phyloP scores from a whole-genome alignment of 1,140 invertebrate species.

The Papilio xuthus region DNA sequence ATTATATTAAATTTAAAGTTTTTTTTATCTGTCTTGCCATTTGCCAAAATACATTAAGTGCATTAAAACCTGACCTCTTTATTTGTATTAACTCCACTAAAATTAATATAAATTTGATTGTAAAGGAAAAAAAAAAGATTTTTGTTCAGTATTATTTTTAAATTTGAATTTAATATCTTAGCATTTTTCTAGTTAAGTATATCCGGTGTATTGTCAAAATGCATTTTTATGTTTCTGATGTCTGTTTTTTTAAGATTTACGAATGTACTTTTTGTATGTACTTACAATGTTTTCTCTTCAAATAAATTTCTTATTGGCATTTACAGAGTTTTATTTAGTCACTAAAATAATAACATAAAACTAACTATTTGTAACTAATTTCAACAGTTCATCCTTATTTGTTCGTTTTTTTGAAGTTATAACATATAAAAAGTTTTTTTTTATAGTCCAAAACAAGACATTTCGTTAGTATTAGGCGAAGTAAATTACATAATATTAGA shows the following conservation, averaged over 20 bases:
- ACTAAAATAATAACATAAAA: neutral
- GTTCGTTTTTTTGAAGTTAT: too few species aligned
- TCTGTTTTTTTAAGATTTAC: conserved; percentile 53
- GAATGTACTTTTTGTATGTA: conserved; percentile 65
- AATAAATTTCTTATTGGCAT: conserved; percentile 69
- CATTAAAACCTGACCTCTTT: conserved; percentile 26
- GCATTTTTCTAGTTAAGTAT: conserved; percentile 42
- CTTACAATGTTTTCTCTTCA: conserved; percentile 66
- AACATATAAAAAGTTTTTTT: too few species aligned
- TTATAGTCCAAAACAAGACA: too few species aligned
- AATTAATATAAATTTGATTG: neutral
- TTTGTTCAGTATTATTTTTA: conserved; percentile 42
- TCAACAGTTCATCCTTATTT: neutral
- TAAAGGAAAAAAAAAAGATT: neutral
- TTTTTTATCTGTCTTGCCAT: conserved; percentile 6
- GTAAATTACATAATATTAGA: too few species aligned
- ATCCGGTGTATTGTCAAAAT: conserved; percentile 43
- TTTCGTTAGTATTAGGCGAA: too few species aligned
- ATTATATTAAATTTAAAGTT: neutral
- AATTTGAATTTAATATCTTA: conserved; percentile 40
- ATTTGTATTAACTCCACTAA: conserved; percentile 2
- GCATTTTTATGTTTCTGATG: conserved; percentile 36
- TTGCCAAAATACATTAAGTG: conserved; percentile 6
- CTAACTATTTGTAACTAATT: neutral
- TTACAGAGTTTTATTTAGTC: conserved; percentile 53